Conservation (phyloP, 2,113 vertebrate genomes). For the Platanista minor region DNA sequence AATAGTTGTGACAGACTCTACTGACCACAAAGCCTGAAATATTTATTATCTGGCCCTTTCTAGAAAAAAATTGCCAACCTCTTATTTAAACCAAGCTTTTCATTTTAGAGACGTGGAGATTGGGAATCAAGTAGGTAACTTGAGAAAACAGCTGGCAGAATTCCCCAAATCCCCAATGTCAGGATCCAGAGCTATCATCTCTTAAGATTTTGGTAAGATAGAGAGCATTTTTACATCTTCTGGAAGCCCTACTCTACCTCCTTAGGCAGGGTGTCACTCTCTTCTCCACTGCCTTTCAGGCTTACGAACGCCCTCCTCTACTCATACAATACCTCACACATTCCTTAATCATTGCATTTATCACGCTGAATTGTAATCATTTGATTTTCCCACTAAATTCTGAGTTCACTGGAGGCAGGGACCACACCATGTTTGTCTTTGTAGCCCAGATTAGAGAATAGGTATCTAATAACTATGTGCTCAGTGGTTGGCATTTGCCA, state of each 20-base stretch:
- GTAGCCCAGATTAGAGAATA: not conserved
- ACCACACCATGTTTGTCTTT: not conserved
- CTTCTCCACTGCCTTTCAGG: not conserved
- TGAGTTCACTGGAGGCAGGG: not conserved
- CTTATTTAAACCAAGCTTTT: not conserved
- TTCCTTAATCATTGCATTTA: not conserved
- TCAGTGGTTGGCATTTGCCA: not conserved
- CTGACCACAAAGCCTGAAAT: not conserved
- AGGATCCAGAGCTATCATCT: not conserved
- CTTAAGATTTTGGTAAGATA: not conserved
- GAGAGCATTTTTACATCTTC: not conserved
- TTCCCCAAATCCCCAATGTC: not conserved
- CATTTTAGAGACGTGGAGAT: not conserved
- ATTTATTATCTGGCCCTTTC: not conserved
- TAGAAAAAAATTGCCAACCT: not conserved
- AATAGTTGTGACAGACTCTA: not conserved
- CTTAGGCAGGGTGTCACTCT: not conserved
- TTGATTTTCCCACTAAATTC: not conserved
- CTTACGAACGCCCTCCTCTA: not conserved
- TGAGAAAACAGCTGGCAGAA: not conserved
- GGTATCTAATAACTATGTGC: not conserved
- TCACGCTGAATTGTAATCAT: not conserved
- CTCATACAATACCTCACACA: not conserved
- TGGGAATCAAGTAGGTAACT: not conserved
- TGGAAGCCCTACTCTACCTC: not conserved